Conservation (phyloP, 35 echinoderm and acorn worm species). For the Ptychodera flava region DNA sequence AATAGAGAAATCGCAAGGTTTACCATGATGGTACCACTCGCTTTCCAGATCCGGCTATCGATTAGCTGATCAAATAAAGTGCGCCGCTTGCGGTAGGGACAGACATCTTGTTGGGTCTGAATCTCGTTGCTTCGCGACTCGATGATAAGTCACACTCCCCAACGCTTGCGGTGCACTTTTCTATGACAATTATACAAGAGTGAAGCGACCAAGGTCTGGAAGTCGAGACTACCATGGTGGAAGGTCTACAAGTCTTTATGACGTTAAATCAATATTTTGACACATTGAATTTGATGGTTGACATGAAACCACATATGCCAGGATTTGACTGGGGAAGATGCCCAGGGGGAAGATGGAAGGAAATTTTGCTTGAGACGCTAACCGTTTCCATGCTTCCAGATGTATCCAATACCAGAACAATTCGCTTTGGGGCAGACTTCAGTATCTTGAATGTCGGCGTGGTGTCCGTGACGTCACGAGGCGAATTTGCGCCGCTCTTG, state of each 20-base stretch:
- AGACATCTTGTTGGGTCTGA: too few species aligned
- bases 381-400: conserved; percentile 51
- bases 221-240: background rate
- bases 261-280: background rate
- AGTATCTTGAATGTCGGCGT: conserved; percentile 42
- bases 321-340: background rate
- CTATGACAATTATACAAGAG: background rate
- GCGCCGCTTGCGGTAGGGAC: too few species aligned
- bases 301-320: background rate
- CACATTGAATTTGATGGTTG: background rate
- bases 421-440: conserved; percentile 22
- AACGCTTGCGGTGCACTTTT: too few species aligned
- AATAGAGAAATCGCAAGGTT: too few species aligned
- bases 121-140: too few species aligned
- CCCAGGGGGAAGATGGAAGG: too few species aligned
- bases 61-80: too few species aligned
- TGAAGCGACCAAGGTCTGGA: background rate
- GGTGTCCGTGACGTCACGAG: conserved; percentile 18
- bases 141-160: too few species aligned
- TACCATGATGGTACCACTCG: too few species aligned
- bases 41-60: too few species aligned
- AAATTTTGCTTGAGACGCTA: too few species aligned
- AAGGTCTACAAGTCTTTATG: too few species aligned
- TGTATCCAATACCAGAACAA: conserved; percentile 63
- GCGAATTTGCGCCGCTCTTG: conserved; percentile 20